These are phyloP conservation scores for Gnathonemus longibarbis DNA, from an alignment of 2,113 vertebrate genomes.

Conservation along the genomic window DNA sequence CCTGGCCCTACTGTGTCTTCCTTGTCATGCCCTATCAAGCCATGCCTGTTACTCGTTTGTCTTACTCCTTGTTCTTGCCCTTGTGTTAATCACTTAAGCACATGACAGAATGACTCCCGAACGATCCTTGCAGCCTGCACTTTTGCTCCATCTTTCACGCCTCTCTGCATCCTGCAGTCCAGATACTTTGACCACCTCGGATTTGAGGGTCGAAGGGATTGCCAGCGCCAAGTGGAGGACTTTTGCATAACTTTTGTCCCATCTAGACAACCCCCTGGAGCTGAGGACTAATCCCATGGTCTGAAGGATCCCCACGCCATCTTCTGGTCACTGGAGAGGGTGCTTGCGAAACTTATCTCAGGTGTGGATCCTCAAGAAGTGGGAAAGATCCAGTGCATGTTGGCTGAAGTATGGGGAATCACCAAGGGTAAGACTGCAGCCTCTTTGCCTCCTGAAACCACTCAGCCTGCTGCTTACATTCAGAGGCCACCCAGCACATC, in stretches of 20 bases:
- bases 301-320: neutral
- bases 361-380: neutral
- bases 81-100: neutral
- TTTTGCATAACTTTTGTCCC: neutral
- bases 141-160: neutral
- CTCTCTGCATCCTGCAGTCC: neutral
- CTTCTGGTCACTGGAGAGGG: neutral
- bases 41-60: neutral
- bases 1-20: neutral
- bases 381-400: neutral
- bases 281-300: neutral
- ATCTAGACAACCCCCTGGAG: neutral
- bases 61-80: neutral
- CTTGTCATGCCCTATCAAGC: neutral
- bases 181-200: neutral
- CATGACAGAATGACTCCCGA: neutral
- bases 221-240: neutral
- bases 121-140: neutral
- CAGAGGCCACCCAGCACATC: neutral
- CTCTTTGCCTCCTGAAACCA: neutral
- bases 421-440: neutral
- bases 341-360: neutral
- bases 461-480: neutral
- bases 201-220: neutral
- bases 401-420: neutral